Evolutionary conservation across 2,888 invertebrate species (phyloP).

Genomic region (Monochamus alternatus): DNA sequence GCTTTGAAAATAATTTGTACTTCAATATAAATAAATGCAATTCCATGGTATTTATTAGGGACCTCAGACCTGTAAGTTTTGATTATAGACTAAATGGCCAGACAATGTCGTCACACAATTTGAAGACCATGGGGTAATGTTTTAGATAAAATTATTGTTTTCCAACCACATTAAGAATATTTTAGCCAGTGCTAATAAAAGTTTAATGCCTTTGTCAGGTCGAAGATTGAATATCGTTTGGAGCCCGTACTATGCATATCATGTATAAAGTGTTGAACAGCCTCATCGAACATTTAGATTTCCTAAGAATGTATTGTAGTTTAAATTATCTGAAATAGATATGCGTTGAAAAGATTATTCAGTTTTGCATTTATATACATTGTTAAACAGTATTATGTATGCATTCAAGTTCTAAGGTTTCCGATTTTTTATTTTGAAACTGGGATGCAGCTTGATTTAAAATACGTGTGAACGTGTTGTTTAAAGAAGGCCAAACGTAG

Average conservation of each 20-base stretch:
- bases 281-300: constrained; percentile 4
- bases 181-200: not conserved
- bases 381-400: not conserved
- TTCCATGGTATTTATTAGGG: too few species aligned
- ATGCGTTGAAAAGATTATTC: not conserved
- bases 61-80: not conserved
- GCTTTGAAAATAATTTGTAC: too few species aligned
- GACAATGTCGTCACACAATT: not conserved
- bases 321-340: too few species aligned
- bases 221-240: constrained; percentile 20
- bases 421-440: too few species aligned
- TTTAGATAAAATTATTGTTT: not conserved
- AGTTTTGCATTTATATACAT: not conserved
- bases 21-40: too few species aligned
- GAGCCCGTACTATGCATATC: constrained; percentile 6
- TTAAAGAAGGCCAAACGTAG: too few species aligned
- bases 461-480: too few species aligned
- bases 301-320: too few species aligned
- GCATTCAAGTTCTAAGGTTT: too few species aligned
- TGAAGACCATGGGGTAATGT: constrained; percentile 14
- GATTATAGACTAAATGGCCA: not conserved
- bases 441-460: too few species aligned
- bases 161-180: constrained; percentile 1
- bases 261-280: constrained; percentile 13
- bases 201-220: constrained; percentile 3